Percentiles rank a stretch among this genome's conserved stretches.
Conservation (phyloP, 1,140 invertebrate genomes). For the Drosophila pectinifera region DNA sequence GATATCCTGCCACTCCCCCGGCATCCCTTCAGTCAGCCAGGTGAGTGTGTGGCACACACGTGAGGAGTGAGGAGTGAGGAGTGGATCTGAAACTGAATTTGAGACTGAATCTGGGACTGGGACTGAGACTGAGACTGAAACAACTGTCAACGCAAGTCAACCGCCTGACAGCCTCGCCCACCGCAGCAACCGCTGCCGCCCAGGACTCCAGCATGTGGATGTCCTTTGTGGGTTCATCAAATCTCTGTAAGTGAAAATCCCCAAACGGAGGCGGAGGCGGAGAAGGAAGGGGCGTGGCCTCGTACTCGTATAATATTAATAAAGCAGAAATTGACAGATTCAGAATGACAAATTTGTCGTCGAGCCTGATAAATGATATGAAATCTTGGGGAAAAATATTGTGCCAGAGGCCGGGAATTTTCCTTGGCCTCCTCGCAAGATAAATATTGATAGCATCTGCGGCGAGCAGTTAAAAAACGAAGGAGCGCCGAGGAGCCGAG, state of each 20-base stretch:
- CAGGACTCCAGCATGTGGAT: not conserved
- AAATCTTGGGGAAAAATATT: conserved; percentile 79
- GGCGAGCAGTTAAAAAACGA: conserved; percentile 70
- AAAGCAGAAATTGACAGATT: conserved; percentile 84
- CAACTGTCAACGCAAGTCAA: conserved; percentile 73
- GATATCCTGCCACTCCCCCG: conserved; percentile 12
- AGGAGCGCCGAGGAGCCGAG: conserved; percentile 19
- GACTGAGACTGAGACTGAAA: conserved; percentile 15
- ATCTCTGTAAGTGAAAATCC: conserved; percentile 76
- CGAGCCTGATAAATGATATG: conserved; percentile 81
- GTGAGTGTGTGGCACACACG: conserved; percentile 41
- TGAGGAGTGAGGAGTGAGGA: not conserved
- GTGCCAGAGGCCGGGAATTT: conserved; percentile 28
- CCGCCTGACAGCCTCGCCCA: conserved; percentile 55
- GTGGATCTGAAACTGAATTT: conserved; percentile 10
- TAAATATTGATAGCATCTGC: conserved; percentile 80
- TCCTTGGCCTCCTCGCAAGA: conserved; percentile 33
- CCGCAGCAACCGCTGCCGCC: conserved; percentile 7
- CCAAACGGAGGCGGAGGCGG: not conserved
- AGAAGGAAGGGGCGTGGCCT: conserved; percentile 27
- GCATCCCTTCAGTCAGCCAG: conserved; percentile 21
- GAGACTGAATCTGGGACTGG: not conserved
- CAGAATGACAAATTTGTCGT: conserved; percentile 83
- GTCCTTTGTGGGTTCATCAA: conserved; percentile 68
- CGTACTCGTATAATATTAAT: conserved; percentile 79